phyloP scores from a whole-genome alignment of 2,888 invertebrate species.

The Norana najaformis region DNA sequence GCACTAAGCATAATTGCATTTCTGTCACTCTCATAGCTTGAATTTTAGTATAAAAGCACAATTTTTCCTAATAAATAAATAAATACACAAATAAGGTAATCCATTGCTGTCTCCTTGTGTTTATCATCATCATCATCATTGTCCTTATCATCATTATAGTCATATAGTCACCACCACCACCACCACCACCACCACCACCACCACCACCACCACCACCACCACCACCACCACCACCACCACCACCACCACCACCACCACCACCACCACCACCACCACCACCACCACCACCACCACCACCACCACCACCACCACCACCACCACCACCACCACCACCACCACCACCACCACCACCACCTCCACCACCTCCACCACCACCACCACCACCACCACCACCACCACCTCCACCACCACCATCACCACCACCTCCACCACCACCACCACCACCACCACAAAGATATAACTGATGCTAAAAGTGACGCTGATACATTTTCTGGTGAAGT shows the following conservation, averaged over 20 bases:
- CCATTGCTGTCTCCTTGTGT: too few species aligned
- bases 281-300: neutral
- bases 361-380: neutral
- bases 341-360: neutral
- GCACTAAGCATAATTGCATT: too few species aligned
- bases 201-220: neutral
- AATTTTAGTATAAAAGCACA: too few species aligned
- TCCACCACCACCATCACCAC: neutral
- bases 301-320: neutral
- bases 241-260: conserved; percentile 16
- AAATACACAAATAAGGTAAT: too few species aligned
- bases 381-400: conserved; percentile 13
- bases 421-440: neutral
- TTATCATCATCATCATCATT: neutral
- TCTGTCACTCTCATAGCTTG: too few species aligned
- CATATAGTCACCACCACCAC: neutral
- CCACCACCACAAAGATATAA: neutral
- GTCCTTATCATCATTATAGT: too few species aligned
- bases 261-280: neutral
- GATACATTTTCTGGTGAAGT: neutral
- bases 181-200: neutral
- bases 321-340: conserved; percentile 3
- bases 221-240: conserved; percentile 23
- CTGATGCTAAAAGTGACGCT: neutral
- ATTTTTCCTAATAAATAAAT: too few species aligned